These are phyloP conservation scores for Tipula lateralis DNA, from an alignment of 2,888 invertebrate species.

Conservation along the genomic window DNA sequence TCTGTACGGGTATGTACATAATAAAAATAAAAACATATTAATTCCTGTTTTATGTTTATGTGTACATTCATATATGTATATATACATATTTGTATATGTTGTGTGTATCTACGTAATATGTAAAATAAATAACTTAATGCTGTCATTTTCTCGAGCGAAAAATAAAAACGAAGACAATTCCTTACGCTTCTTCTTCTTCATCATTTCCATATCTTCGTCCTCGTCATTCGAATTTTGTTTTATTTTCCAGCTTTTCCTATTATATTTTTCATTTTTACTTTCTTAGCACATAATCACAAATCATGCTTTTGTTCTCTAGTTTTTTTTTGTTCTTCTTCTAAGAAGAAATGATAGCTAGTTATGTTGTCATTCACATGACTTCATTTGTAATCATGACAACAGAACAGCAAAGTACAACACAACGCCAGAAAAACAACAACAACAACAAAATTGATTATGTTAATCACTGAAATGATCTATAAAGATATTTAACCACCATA, in stretches of 20 bases:
- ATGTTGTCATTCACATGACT: constrained; percentile 19
- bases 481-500: not conserved
- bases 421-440: not conserved
- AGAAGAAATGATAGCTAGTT: constrained; percentile 14
- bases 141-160: not conserved
- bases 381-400: not conserved
- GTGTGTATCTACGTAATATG: constrained; percentile 2
- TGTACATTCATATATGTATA: not conserved
- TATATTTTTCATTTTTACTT: not conserved
- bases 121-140: constrained; percentile 19
- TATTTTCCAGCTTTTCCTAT: too few relatives aligned
- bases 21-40: constrained; percentile 11
- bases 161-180: not conserved
- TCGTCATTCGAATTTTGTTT: too few relatives aligned
- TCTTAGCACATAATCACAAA: constrained; percentile 19
- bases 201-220: not conserved
- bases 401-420: not conserved
- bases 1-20: not conserved
- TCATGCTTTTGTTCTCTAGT: constrained; percentile 4
- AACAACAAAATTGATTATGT: not conserved
- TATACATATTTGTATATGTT: not conserved
- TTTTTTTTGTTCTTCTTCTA: not conserved
- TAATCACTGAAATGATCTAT: constrained; percentile 19
- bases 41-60: not conserved
- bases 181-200: not conserved